A percentile compares a stretch with the other conserved stretches of the same genome.
phyloP scores from a whole-genome alignment of 2,797 vertebrate species.

The Odontamblyopus lacepedii region DNA sequence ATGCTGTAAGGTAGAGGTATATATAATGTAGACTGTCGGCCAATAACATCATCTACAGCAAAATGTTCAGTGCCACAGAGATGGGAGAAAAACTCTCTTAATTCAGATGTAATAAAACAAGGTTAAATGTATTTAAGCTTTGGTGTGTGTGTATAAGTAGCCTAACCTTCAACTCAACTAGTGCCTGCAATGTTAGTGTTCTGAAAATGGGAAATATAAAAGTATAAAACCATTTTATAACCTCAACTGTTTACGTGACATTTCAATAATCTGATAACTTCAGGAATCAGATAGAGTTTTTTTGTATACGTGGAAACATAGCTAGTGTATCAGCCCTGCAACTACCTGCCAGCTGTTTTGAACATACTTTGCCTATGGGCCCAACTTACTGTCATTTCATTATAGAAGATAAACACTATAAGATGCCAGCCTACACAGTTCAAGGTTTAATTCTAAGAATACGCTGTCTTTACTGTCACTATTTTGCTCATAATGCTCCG shows the following conservation, averaged over 20 bases:
- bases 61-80: not conserved
- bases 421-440: not conserved
- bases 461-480: not conserved
- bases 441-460: not conserved
- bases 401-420: not conserved
- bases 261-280: too few relatives aligned
- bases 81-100: not conserved
- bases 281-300: too few relatives aligned
- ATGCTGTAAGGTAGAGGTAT: too few relatives aligned
- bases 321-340: too few relatives aligned
- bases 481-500: not conserved
- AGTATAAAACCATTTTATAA: not conserved
- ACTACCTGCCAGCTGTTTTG: not conserved
- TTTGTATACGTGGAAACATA: too few relatives aligned
- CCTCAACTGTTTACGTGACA: too few relatives aligned
- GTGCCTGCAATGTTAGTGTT: not conserved
- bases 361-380: not conserved
- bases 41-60: not conserved
- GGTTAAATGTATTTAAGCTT: not conserved
- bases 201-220: not conserved
- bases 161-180: not conserved
- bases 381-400: not conserved
- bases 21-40: not conserved
- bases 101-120: not conserved
- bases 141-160: not conserved